Evolutionary conservation across 2,113 vertebrate genomes (phyloP).

Genomic region (Cheirogaleus medius): DNA sequence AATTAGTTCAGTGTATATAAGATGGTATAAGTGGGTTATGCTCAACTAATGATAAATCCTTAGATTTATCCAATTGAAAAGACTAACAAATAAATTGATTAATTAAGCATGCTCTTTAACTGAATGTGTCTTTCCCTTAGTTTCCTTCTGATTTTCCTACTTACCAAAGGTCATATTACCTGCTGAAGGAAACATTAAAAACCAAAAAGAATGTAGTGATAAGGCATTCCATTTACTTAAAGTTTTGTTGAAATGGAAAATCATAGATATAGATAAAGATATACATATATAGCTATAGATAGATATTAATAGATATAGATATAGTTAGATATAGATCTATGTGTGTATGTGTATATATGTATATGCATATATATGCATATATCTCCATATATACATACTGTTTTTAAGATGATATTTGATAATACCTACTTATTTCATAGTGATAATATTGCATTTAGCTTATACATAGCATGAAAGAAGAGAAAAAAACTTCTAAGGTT

Average conservation of each 20-base stretch:
- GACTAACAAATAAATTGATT: conserved; percentile 20
- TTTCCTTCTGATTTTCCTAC: conserved; percentile 63
- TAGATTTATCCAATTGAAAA: conserved; percentile 52
- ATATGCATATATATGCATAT: background rate
- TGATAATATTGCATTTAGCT: background rate
- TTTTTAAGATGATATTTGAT: conserved; percentile 29
- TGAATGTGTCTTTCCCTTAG: conserved; percentile 46
- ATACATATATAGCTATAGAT: too few relatives aligned
- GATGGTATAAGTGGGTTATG: background rate
- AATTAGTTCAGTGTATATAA: background rate
- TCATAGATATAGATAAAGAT: background rate
- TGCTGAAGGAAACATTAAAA: background rate
- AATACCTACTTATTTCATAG: background rate
- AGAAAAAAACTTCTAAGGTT: background rate
- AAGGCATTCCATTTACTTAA: background rate
- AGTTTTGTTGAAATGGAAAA: conserved; percentile 33
- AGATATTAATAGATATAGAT: background rate
- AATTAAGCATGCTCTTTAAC: conserved; percentile 7
- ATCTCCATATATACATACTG: background rate
- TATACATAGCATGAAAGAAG: background rate
- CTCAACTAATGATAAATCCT: background rate
- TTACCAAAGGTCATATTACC: conserved; percentile 17
- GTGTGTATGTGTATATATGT: background rate
- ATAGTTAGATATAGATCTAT: background rate
- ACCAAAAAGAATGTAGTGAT: background rate